These are phyloP conservation scores for Misgurnus mizolepis DNA, from an alignment of 2,113 vertebrate genomes.

Conservation along the genomic window DNA sequence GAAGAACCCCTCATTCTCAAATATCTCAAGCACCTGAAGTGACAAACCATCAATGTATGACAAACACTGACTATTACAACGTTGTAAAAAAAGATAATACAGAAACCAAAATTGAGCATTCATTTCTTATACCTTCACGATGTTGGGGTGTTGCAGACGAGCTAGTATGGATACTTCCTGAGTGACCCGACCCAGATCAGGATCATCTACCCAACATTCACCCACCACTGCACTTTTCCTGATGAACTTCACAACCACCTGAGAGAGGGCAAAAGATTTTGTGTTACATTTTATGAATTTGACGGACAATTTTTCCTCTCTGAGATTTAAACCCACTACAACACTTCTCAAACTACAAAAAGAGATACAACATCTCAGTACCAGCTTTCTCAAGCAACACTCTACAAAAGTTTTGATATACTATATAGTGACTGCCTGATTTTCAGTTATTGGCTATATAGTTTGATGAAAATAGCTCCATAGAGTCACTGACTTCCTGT, in stretches of 20 bases:
- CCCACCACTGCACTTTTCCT: slow-evolving; percentile 85
- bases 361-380: not conserved
- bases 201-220: slow-evolving; percentile 90
- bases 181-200: slow-evolving; percentile 83
- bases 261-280: not conserved
- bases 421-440: too few relatives aligned
- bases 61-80: not conserved
- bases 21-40: slow-evolving; percentile 84
- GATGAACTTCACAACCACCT: slow-evolving; percentile 95
- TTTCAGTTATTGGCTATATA: too few relatives aligned
- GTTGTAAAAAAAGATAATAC: too few relatives aligned
- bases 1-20: slow-evolving; percentile 89
- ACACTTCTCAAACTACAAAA: too few relatives aligned
- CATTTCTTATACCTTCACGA: slow-evolving; percentile 80
- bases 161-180: slow-evolving; percentile 88
- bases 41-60: slow-evolving; percentile 7
- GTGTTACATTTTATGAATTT: too few relatives aligned
- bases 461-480: not conserved
- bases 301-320: too few relatives aligned
- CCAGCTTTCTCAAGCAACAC: not conserved
- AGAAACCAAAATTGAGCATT: too few relatives aligned
- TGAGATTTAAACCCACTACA: too few relatives aligned
- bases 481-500: slow-evolving; percentile 76
- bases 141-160: slow-evolving; percentile 82
- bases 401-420: not conserved